Conservation (phyloP, 2,888 invertebrate species). For the Megalurothrips usitatus region DNA sequence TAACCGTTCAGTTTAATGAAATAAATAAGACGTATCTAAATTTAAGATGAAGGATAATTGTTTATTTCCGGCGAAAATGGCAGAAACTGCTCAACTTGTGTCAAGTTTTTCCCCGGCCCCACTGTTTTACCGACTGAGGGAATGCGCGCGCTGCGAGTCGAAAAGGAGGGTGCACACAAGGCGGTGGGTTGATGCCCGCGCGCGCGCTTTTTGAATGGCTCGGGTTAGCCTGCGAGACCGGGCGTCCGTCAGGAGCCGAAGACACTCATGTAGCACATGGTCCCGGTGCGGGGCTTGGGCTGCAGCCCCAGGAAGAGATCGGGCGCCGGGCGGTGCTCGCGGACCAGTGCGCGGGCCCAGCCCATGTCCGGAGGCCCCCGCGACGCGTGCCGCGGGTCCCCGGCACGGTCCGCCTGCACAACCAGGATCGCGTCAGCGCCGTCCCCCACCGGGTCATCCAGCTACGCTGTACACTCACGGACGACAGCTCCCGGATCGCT, state of each 20-base stretch:
- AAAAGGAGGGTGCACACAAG: too few relatives aligned
- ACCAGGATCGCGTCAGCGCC: neutral
- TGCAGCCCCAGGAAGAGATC: neutral
- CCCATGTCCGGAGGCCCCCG: neutral
- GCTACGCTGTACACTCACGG: neutral
- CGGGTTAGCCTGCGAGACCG: neutral
- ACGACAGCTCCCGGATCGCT: neutral
- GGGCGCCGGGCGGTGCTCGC: neutral
- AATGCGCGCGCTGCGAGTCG: too few relatives aligned
- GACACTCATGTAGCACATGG: slow-evolving; percentile 8
- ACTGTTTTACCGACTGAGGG: too few relatives aligned
- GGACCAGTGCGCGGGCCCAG: neutral
- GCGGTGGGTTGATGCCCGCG: too few relatives aligned
- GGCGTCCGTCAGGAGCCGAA: neutral
- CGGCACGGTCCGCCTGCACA: neutral
- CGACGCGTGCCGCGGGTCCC: neutral
- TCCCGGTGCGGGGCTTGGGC: neutral
- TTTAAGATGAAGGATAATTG: too few relatives aligned
- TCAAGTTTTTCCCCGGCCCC: too few relatives aligned
- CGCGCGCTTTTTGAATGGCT: too few relatives aligned
- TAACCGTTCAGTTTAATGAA: too few relatives aligned
- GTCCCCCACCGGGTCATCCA: neutral
- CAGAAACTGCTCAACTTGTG: too few relatives aligned
- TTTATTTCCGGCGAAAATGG: too few relatives aligned
- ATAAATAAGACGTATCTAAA: too few relatives aligned